These are phyloP conservation scores for Sinosuthora webbiana DNA, from an alignment of 2,113 vertebrate genomes.

Conservation along the genomic window DNA sequence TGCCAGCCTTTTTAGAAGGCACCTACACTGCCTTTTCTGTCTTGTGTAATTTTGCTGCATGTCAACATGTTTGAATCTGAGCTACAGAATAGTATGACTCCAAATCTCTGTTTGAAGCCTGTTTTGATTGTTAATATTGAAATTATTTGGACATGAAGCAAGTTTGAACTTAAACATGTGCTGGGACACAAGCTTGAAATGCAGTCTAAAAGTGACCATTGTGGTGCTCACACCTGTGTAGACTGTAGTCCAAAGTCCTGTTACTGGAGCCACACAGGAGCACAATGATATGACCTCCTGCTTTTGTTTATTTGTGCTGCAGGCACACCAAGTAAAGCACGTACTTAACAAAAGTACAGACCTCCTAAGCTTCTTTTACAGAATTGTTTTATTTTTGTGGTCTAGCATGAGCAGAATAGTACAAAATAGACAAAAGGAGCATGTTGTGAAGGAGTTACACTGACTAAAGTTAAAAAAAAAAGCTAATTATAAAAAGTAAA, in stretches of 20 bases:
- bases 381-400: background rate
- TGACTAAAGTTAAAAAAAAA: background rate
- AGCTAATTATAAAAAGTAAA: background rate
- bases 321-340: background rate
- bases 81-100: background rate
- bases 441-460: background rate
- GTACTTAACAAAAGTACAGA: background rate
- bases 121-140: background rate
- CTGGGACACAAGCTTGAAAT: background rate
- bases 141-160: background rate
- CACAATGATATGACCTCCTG: background rate
- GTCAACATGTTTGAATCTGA: background rate
- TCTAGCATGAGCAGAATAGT: background rate
- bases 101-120: background rate
- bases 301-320: background rate
- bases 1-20: background rate
- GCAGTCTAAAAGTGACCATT: background rate
- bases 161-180: background rate
- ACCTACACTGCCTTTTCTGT: background rate
- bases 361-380: background rate
- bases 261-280: background rate
- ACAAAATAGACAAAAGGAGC: background rate
- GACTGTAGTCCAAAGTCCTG: background rate
- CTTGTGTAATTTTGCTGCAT: background rate
- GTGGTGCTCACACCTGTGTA: background rate